A percentile compares a stretch with the other conserved stretches of the same genome.
phyloP scores from a whole-genome alignment of 1,140 invertebrate genomes.

The Drosophila miranda region DNA sequence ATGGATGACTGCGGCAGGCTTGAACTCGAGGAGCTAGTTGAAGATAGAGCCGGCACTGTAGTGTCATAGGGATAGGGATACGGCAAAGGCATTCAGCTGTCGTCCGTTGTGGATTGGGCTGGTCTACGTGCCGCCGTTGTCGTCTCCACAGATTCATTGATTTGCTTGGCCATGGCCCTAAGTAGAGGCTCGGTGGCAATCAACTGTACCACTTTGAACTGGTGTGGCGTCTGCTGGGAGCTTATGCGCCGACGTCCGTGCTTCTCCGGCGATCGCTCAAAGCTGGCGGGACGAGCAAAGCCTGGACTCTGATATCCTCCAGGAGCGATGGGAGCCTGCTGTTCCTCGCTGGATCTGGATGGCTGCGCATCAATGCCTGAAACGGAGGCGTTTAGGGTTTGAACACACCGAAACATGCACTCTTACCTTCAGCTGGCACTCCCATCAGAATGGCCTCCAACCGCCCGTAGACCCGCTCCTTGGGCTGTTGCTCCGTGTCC shows the following conservation, averaged over 20 bases:
- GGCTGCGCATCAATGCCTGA: constrained; percentile 34
- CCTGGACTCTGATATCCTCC: constrained; percentile 34
- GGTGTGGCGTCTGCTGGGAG: constrained; percentile 9
- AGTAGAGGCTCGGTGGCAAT: constrained; percentile 51
- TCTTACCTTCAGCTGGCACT: constrained; percentile 55
- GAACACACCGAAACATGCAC: too few relatives aligned
- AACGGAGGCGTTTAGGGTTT: not conserved
- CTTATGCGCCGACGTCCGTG: constrained; percentile 49
- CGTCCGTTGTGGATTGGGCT: constrained; percentile 34
- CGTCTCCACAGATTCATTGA: constrained; percentile 63
- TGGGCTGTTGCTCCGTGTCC: constrained; percentile 29
- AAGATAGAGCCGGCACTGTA: constrained; percentile 42
- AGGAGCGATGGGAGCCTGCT: constrained; percentile 20
- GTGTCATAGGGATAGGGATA: constrained; percentile 68
- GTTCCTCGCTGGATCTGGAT: constrained; percentile 45
- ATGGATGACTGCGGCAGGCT: constrained; percentile 37
- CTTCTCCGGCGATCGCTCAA: constrained; percentile 47
- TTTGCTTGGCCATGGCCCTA: constrained; percentile 54
- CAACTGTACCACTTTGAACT: constrained; percentile 29
- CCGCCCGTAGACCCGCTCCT: constrained; percentile 52
- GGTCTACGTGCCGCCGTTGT: constrained; percentile 25
- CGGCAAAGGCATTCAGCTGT: constrained; percentile 65
- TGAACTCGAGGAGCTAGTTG: constrained; percentile 19
- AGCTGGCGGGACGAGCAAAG: constrained; percentile 36
- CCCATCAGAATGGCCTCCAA: constrained; percentile 70